Base-by-base conservation (phyloP, 2,888 invertebrate species). In the Hemicrepidius hirtus region DNA sequence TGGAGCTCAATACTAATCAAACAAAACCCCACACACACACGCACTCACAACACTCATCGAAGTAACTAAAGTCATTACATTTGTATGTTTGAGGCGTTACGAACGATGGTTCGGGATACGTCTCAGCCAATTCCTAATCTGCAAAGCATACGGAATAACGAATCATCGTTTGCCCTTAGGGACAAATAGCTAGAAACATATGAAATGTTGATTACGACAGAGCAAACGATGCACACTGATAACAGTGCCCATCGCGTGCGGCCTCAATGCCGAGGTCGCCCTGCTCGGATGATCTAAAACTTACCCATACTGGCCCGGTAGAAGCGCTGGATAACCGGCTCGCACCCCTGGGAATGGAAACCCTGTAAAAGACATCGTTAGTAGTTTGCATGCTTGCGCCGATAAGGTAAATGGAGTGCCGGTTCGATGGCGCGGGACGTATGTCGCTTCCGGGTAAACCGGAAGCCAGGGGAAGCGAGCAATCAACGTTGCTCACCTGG, bases 261-360 rank as follows among this genome's bases (percentile, higher is more conserved):
- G 57, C 67, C 66, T 64, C 73, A 55, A 53, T 41, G 46, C 76
- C 76, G 76, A 76, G 68, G 71, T 63, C 59, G 64, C 46, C 71
- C 21, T 60, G 59, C 60, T 71, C 65, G 65, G 65, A 67, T 62
- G 68, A 35, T 60, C 53, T 59, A 68, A 67, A 67, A 93, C 95
- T 95, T 88, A 95, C 95, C 95, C 95, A 85, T 95, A 95, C 85
- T 94, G 95, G 78, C 94, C 90, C 73, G 92, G 95, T 82, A 95
- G 88, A 76, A 95, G 91, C 59, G 92, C 89, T 67, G 92, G 95
- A 85, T 95, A 95, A 77, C 94, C 94, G 76, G 94, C 89, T 78
- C 95, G 91, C 75, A 95, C 92, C 76, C 94, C 93, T 77, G 94
- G 92, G 84, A 92, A 92, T 82, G 92, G 91, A 86, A 92, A 92